These are phyloP conservation scores for Drosophila nigricruria DNA, from an alignment of 2,888 invertebrate species.

Conservation along the genomic window DNA sequence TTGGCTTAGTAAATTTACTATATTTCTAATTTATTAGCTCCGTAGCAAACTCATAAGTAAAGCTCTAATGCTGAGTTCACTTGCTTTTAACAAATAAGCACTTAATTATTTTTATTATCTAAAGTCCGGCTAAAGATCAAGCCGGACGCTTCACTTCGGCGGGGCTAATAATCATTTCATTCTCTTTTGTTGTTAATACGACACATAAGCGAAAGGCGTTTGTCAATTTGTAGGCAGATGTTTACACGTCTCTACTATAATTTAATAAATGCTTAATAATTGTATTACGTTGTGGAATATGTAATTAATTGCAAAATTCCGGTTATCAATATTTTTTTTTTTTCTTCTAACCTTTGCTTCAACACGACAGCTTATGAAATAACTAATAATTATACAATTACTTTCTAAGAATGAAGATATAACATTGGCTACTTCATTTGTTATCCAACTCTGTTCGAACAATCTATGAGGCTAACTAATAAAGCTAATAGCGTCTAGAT, in stretches of 20 bases:
- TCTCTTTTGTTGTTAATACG: not conserved
- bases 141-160: no score
- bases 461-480: slow-evolving; percentile 23
- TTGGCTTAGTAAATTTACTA: not conserved
- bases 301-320: slow-evolving; percentile 27
- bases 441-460: not conserved
- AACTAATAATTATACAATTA: slow-evolving; percentile 3
- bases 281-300: slow-evolving; percentile 9
- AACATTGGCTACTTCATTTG: not conserved
- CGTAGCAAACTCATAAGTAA: not conserved
- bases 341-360: slow-evolving; percentile 25
- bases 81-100: not conserved
- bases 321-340: slow-evolving; percentile 4
- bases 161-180: not conserved
- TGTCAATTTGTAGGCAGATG: not conserved
- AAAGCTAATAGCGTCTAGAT: slow-evolving; percentile 24
- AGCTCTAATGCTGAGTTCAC: not conserved
- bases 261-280: slow-evolving; percentile 13
- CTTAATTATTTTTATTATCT: not conserved
- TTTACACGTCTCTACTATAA: slow-evolving; percentile 6
- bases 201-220: not conserved
- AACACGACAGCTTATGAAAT: slow-evolving; percentile 19
- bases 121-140: not conserved
- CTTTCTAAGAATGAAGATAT: not conserved
- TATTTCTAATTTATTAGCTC: not conserved